Evolutionary conservation across 1,140 invertebrate species (phyloP).

Genomic region (Cydia strobilella): DNA sequence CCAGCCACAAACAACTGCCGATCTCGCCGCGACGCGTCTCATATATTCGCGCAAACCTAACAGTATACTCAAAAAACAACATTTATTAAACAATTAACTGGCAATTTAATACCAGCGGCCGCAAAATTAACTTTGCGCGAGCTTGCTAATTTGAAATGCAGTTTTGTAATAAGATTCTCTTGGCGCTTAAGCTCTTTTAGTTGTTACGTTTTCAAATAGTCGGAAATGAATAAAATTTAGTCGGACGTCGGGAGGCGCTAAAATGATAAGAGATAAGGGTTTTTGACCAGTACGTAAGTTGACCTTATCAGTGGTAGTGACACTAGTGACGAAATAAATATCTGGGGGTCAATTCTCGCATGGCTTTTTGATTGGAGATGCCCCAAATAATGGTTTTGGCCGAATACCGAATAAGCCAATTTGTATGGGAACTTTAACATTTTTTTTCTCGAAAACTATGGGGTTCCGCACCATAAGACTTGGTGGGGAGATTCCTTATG

Average conservation of each 20-base stretch:
- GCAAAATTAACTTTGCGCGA: background rate
- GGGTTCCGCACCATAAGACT: no score
- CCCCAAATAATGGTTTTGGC: no score
- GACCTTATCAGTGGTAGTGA: background rate
- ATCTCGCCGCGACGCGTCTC: background rate
- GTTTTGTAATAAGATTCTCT: background rate
- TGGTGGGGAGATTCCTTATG: no score
- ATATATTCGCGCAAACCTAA: conserved; percentile 15
- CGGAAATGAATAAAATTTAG: conserved; percentile 16
- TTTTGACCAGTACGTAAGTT: background rate
- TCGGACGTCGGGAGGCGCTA: conserved; percentile 4
- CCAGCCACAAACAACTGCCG: background rate
- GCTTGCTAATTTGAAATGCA: background rate
- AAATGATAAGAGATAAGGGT: conserved; percentile 27
- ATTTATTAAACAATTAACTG: conserved; percentile 2
- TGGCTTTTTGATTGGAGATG: no score
- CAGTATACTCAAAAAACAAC: background rate
- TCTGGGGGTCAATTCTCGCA: no score
- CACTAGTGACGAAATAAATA: no score
- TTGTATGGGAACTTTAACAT: no score
- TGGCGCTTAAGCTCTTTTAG: background rate
- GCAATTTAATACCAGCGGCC: background rate
- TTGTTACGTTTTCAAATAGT: background rate
- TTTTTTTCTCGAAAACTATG: no score
- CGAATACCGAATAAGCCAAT: no score